Percentiles rank a stretch among this genome's conserved stretches.
Conservation (phyloP, 2,888 invertebrate genomes). For the Leistus spinibarbis region DNA sequence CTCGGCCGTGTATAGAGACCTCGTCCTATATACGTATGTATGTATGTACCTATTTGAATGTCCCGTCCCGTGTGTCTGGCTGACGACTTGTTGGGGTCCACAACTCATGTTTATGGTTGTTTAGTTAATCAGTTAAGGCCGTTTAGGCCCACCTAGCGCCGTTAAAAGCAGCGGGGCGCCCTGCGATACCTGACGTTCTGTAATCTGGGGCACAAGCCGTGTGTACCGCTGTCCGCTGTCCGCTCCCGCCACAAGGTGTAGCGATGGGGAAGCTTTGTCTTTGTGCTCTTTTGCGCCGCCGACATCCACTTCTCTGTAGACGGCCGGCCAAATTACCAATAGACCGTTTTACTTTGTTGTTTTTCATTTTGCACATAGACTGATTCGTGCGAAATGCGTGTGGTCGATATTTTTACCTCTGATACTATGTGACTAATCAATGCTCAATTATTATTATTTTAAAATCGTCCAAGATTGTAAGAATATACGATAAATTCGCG, state of each 20-base stretch:
- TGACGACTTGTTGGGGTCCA: conserved; percentile 26
- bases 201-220: conserved; percentile 5
- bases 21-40: conserved; percentile 3
- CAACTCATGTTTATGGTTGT: conserved; percentile 38
- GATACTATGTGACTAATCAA: not conserved
- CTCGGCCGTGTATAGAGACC: conserved; percentile 14
- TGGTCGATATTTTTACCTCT: not conserved
- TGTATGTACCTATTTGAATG: not conserved
- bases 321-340: not conserved
- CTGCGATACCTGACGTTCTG: conserved; percentile 20
- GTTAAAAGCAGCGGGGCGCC: conserved; percentile 46
- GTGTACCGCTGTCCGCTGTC: not conserved
- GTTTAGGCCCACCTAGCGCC: conserved; percentile 42
- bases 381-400: not conserved
- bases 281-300: not conserved
- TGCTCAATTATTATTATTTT: not conserved
- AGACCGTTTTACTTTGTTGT: not conserved
- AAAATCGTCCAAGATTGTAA: no score
- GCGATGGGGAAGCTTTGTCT: not conserved
- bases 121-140: conserved; percentile 40
- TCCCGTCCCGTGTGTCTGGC: not conserved
- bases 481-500: no score
- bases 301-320: not conserved
- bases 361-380: not conserved
- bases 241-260: not conserved